These are phyloP conservation scores for Gibbula magus DNA, from an alignment of 2,888 invertebrate species.

Conservation along the genomic window DNA sequence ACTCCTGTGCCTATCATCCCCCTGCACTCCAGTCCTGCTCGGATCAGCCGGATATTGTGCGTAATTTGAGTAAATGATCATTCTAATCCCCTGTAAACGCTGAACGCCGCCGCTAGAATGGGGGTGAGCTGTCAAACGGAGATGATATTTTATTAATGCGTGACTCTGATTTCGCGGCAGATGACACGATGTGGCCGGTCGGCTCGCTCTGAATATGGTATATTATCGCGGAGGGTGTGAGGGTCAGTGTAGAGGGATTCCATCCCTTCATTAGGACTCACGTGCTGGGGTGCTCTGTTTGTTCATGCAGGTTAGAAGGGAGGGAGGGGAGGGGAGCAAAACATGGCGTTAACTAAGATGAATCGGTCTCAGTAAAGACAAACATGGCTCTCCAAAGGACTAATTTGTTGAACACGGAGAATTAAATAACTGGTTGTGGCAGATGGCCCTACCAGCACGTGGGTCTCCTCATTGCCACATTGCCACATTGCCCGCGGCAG, in stretches of 20 bases:
- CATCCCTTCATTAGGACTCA: neutral
- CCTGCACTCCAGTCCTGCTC: neutral
- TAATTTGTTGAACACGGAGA: slow-evolving; percentile 15
- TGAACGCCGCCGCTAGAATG: neutral
- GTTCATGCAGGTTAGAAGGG: too few relatives aligned
- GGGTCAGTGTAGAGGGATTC: neutral
- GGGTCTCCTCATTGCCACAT: too few relatives aligned
- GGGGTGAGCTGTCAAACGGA: neutral
- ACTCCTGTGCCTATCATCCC: neutral
- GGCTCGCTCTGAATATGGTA: neutral
- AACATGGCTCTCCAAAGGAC: neutral
- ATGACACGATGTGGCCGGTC: neutral
- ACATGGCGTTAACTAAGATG: neutral
- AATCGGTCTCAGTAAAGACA: neutral
- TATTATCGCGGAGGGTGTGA: neutral
- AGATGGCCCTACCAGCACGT: neutral
- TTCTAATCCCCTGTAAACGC: slow-evolving; percentile 10
- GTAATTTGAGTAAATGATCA: slow-evolving; percentile 18
- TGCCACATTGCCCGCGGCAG: slow-evolving; percentile 4
- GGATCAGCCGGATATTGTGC: slow-evolving; percentile 13
- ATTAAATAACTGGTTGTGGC: neutral
- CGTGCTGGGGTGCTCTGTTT: neutral
- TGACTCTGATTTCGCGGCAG: neutral
- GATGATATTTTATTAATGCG: slow-evolving; percentile 7
- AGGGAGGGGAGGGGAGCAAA: neutral